These are phyloP conservation scores for Grammomys surdaster DNA, from an alignment of 2,113 vertebrate genomes.

Conservation along the genomic window DNA sequence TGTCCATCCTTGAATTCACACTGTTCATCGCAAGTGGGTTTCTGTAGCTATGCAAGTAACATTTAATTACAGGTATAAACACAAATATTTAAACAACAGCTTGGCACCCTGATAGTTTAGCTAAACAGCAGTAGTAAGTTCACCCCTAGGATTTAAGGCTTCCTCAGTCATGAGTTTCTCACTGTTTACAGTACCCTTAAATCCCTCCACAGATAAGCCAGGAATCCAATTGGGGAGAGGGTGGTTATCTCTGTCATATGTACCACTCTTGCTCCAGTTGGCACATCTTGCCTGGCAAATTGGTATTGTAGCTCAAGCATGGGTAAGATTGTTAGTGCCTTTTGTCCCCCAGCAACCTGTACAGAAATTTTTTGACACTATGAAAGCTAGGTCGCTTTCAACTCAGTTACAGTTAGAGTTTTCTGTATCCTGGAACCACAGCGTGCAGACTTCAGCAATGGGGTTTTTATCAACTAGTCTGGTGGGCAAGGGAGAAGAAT, in stretches of 20 bases:
- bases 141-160: not conserved
- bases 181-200: not conserved
- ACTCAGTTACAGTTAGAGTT: not conserved
- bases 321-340: not conserved
- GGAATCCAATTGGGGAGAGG: not conserved
- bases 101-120: not conserved
- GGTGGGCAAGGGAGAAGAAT: not conserved
- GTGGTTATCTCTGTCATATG: not conserved
- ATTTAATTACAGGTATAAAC: not conserved
- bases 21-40: not conserved
- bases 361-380: not conserved
- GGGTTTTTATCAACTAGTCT: not conserved
- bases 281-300: not conserved
- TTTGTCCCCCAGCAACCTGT: not conserved
- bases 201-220: not conserved
- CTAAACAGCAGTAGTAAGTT: not conserved
- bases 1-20: not conserved
- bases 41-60: not conserved
- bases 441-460: not conserved
- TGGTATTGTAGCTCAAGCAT: not conserved
- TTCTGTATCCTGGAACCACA: not conserved
- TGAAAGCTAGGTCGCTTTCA: not conserved
- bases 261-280: not conserved
- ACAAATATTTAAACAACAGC: not conserved
- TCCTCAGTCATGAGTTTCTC: not conserved